Conservation (phyloP, 2,113 vertebrate genomes). For the Engystomops pustulosus region DNA sequence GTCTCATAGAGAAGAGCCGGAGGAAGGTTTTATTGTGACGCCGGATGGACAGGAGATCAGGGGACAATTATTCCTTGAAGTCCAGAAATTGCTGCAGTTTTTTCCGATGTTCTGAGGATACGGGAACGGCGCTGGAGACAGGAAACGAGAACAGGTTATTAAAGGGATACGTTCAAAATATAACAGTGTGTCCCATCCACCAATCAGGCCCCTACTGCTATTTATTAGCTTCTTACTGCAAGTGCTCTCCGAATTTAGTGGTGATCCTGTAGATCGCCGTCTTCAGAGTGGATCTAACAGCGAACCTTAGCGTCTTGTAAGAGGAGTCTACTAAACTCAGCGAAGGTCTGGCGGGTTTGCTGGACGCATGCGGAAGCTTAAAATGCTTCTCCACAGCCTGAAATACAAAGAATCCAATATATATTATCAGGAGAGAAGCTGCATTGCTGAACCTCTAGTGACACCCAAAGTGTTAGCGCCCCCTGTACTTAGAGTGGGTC, state of each 20-base stretch:
- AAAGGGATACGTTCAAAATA: too few species aligned
- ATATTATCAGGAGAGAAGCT: too few species aligned
- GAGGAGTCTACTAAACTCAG: slow-evolving; percentile 84
- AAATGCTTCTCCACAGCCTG: slow-evolving; percentile 97
- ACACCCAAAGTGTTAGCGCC: too few species aligned
- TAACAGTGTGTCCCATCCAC: too few species aligned
- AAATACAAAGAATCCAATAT: slow-evolving; percentile 34
- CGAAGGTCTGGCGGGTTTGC: slow-evolving; percentile 80
- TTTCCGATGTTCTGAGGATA: slow-evolving; percentile 92
- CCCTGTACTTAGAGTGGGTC: too few species aligned
- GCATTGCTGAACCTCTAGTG: too few species aligned
- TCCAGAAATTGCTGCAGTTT: slow-evolving; percentile 95
- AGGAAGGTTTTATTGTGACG: neutral
- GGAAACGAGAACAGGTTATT: neutral
- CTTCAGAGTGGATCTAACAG: slow-evolving; percentile 89
- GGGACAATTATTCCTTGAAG: slow-evolving; percentile 88
- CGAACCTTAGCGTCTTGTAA: slow-evolving; percentile 92
- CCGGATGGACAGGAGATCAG: neutral
- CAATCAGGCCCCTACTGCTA: too few species aligned
- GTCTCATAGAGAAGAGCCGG: neutral
- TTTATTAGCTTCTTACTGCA: slow-evolving; percentile 81
- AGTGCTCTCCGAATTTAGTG: slow-evolving; percentile 89
- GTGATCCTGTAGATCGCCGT: slow-evolving; percentile 94
- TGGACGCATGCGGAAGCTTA: slow-evolving; percentile 95
- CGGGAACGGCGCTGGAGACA: slow-evolving; percentile 83